Conservation (phyloP, 1,140 invertebrate genomes). For the Chymomyza costata region DNA sequence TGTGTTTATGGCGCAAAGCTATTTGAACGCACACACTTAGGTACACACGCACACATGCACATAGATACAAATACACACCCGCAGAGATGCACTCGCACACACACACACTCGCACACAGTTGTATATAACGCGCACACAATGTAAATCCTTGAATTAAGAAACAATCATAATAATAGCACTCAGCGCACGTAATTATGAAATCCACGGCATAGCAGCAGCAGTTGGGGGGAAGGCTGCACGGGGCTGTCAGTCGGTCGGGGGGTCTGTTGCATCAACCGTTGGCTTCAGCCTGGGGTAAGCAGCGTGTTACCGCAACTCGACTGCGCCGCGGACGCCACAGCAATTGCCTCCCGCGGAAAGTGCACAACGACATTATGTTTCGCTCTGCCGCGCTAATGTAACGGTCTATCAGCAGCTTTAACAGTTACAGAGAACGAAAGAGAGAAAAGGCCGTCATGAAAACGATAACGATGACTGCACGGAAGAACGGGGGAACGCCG, state of each 20-base stretch:
- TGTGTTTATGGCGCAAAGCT: too few relatives aligned
- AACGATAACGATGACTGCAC: background rate
- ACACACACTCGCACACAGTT: too few relatives aligned
- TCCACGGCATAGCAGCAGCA: slow-evolving; percentile 27
- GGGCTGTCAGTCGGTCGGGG: too few relatives aligned
- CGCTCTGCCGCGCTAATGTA: slow-evolving; percentile 49
- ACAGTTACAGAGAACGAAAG: slow-evolving; percentile 12
- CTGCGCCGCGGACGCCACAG: slow-evolving; percentile 28
- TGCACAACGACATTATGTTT: slow-evolving; percentile 52
- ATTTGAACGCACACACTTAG: too few relatives aligned
- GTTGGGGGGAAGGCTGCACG: slow-evolving; percentile 1
- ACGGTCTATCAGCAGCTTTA: slow-evolving; percentile 45
- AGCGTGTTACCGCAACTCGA: slow-evolving; percentile 9
- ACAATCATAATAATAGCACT: slow-evolving; percentile 52
- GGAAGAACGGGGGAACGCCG: slow-evolving; percentile 9
- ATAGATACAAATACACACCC: too few relatives aligned
- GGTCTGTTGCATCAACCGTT: too few relatives aligned
- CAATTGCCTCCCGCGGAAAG: slow-evolving; percentile 47
- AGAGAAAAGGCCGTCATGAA: slow-evolving; percentile 6
- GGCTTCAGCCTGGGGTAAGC: slow-evolving; percentile 32
- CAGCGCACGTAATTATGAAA: slow-evolving; percentile 53
- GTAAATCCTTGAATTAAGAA: slow-evolving; percentile 55
- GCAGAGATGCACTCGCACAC: too few relatives aligned
- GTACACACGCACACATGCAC: too few relatives aligned
- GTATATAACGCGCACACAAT: slow-evolving; percentile 20